A percentile compares a stretch with the other conserved stretches of the same genome.
phyloP scores from a whole-genome alignment of 2,888 invertebrate genomes.

The Phalera bucephala region DNA sequence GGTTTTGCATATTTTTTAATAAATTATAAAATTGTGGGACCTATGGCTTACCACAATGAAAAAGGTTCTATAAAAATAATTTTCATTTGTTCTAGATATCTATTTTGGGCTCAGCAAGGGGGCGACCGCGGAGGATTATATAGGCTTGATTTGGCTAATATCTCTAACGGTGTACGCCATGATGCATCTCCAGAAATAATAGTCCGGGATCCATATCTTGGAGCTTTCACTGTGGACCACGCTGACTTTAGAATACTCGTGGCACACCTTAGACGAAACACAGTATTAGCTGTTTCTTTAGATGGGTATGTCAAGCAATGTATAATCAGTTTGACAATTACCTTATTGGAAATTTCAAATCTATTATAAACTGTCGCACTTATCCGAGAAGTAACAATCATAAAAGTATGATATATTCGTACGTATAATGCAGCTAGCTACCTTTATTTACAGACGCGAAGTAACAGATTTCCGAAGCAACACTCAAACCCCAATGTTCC shows the following conservation, averaged over 20 bases:
- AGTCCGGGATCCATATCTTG: conserved; percentile 86
- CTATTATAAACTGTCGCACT: too few species aligned
- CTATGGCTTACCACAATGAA: too few species aligned
- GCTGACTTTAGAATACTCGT: conserved; percentile 91
- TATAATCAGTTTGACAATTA: background rate
- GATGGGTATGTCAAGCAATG: conserved; percentile 87
- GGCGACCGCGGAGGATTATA: conserved; percentile 86
- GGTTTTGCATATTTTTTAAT: too few species aligned
- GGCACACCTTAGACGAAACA: conserved; percentile 88
- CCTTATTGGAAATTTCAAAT: too few species aligned
- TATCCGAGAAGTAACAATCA: too few species aligned
- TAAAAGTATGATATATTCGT: too few species aligned
- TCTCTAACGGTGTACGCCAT: conserved; percentile 88
- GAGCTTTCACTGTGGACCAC: conserved; percentile 92
- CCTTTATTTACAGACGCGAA: conserved; percentile 86
- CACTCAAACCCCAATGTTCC: conserved; percentile 89
- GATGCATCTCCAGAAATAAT: conserved; percentile 86
- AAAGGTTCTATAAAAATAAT: too few species aligned
- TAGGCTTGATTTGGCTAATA: conserved; percentile 89
- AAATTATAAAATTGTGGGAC: too few species aligned
- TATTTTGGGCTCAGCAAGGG: conserved; percentile 89
- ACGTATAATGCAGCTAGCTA: too few species aligned
- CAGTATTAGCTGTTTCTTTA: conserved; percentile 90
- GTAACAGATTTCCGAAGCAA: conserved; percentile 88
- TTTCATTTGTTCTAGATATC: too few species aligned